phyloP scores from a whole-genome alignment of 2,113 vertebrate genomes.

The Psammodynastes pulverulentus region DNA sequence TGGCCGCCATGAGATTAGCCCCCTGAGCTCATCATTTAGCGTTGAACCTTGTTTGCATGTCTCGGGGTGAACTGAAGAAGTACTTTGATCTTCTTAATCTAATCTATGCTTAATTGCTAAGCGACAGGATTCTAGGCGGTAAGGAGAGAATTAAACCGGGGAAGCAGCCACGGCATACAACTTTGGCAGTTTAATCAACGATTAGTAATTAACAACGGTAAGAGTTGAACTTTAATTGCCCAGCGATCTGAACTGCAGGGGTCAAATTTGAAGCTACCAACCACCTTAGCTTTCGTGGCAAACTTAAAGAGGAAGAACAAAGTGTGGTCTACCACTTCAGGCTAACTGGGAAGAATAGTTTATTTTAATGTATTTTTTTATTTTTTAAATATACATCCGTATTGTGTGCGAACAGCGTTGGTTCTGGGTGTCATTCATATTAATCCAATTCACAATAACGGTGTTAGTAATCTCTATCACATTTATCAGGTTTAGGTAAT shows the following conservation, averaged over 20 bases:
- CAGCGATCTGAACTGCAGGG: not conserved
- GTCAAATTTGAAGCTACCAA: not conserved
- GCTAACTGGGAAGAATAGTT: not conserved
- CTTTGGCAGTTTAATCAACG: not conserved
- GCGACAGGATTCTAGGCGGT: too few species aligned
- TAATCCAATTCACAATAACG: too few species aligned
- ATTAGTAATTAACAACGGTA: not conserved
- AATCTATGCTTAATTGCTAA: not conserved
- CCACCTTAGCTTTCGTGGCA: not conserved
- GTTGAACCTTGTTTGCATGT: not conserved
- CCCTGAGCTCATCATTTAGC: not conserved
- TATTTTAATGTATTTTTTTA: too few species aligned
- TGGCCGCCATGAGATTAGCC: not conserved
- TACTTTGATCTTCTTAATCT: not conserved
- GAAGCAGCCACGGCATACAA: not conserved
- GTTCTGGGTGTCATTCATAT: too few species aligned
- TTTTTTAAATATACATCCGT: too few species aligned
- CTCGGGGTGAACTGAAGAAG: not conserved
- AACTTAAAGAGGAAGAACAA: not conserved
- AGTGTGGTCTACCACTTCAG: not conserved
- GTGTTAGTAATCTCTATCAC: too few species aligned
- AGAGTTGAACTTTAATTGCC: not conserved
- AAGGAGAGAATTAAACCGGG: not conserved
- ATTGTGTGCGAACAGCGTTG: too few species aligned
- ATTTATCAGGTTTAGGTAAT: too few species aligned